A percentile compares a stretch with the other conserved stretches of the same genome.
Conservation (phyloP, 2,888 invertebrate species). For the Masnerella sp. region DNA sequence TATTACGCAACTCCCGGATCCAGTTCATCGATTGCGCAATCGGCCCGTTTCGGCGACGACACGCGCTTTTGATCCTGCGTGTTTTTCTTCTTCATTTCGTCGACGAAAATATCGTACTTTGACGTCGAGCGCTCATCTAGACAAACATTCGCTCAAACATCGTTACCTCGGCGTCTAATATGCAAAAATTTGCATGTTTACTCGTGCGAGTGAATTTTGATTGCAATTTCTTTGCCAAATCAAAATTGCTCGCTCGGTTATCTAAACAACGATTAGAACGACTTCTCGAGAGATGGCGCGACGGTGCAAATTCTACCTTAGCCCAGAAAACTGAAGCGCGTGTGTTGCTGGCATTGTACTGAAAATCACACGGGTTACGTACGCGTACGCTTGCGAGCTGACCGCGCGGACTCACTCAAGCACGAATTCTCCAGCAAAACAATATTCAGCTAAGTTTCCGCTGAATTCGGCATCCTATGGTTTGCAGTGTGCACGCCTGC, state of each 20-base stretch:
- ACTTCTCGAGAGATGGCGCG: background rate
- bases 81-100: conserved; percentile 59
- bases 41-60: conserved; percentile 35
- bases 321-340: background rate
- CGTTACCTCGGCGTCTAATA: conserved; percentile 20
- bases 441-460: conserved; percentile 74
- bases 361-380: conserved; percentile 40
- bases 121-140: background rate
- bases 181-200: conserved; percentile 23
- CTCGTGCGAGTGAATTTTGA: conserved; percentile 4
- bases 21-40: conserved; percentile 30
- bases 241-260: background rate
- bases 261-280: conserved; percentile 31
- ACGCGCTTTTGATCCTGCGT: conserved; percentile 41
- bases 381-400: conserved; percentile 47
- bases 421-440: conserved; percentile 67
- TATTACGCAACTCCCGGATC: conserved; percentile 18
- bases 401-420: conserved; percentile 57
- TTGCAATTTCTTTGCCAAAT: background rate
- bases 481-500: conserved; percentile 55
- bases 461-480: conserved; percentile 68
- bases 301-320: background rate
- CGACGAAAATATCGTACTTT: conserved; percentile 27
- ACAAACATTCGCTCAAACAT: conserved; percentile 36
- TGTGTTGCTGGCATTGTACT: conserved; percentile 36